phyloP scores from a whole-genome alignment of 2,113 vertebrate genomes.

The Oplegnathus fasciatus region DNA sequence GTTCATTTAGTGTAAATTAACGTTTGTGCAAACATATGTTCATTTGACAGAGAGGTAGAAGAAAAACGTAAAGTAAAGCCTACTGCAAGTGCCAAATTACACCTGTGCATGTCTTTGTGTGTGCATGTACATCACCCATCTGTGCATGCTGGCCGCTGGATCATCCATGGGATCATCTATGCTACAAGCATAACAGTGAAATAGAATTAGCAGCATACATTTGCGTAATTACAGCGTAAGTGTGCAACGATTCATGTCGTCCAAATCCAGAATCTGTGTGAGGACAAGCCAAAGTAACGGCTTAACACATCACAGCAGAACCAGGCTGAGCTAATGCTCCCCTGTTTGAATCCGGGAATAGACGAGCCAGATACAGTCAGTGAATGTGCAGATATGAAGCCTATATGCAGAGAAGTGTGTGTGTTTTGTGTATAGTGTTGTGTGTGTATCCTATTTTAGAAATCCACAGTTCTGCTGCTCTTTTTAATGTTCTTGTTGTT shows the following conservation, averaged over 20 bases:
- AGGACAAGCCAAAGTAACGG: constrained; percentile 47
- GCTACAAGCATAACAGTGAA: constrained; percentile 3
- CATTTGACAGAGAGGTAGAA: not conserved
- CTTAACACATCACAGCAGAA: constrained; percentile 46
- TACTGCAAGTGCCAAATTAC: not conserved
- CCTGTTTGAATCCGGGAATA: constrained; percentile 26
- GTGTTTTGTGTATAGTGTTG: not conserved
- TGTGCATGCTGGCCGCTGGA: constrained; percentile 44
- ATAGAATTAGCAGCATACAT: constrained; percentile 55
- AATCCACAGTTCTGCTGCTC: not conserved
- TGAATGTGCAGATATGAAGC: constrained; percentile 18
- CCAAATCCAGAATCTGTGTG: constrained; percentile 65
- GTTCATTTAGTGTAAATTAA: not conserved
- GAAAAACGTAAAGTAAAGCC: not conserved
- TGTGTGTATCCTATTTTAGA: not conserved
- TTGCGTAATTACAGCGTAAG: constrained; percentile 62
- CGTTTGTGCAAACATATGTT: not conserved
- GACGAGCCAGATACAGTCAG: constrained; percentile 22
- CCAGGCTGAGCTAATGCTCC: constrained; percentile 26
- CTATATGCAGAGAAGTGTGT: not conserved
- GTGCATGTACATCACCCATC: constrained; percentile 22
- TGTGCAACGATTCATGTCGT: constrained; percentile 53
- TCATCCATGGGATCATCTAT: constrained; percentile 45
- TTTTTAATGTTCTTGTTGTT: not conserved
- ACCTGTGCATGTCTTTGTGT: not conserved